Evolutionary conservation across 2,888 invertebrate species (phyloP), one percentile per base, ranked within the genome.

Genomic region (Pycnomerus fuliginosus): DNA sequence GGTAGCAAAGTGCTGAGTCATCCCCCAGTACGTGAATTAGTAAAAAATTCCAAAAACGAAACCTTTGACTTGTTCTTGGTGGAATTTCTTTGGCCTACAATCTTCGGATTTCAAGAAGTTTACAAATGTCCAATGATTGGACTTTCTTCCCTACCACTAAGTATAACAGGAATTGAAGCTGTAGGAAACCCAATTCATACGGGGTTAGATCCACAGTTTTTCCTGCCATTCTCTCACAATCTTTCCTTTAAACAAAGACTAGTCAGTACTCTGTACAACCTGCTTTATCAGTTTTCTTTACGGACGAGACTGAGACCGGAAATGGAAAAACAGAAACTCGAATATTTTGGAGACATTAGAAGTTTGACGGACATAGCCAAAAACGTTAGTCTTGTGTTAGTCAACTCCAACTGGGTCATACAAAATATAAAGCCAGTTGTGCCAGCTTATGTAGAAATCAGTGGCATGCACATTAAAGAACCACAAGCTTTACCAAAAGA

Each of bases 91-190:
- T 58, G 50, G 34, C 65, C 62, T 1, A 29, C 55, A 1, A 58
- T 62, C 51, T 59, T 54, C 14, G 62, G 59, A 4, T 67, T 70
- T 35, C 60, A 61, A 13, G 61, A 68, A 23, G 43, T 65, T 4
- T 70, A 62, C 40, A 59, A 66, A 3, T 65, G 64, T 36, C 69
- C 70, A 2, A 61, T 69, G 51, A 58, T 71, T 24, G 69, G 67
- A 16, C 55, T 71, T 3, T 41, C 53, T 10, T 65, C 69, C 2
- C 16, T 68, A 13, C 64, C 61, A 15, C 44, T 60, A 7, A 59
- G 55, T 4, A 39, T 50, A 7, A 37, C 35, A 27, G 56, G 50
- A 1, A 54, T 60, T 28, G 61, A 65, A 27, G 29, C 53, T 1
- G 47, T 69, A 2, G 69, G 69, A 11, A 66, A 65, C 48, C 63